Evolutionary conservation across 37 sponge, comb jelly and placozoan genomes (phyloP).

Genomic region (Beroe ovata): DNA sequence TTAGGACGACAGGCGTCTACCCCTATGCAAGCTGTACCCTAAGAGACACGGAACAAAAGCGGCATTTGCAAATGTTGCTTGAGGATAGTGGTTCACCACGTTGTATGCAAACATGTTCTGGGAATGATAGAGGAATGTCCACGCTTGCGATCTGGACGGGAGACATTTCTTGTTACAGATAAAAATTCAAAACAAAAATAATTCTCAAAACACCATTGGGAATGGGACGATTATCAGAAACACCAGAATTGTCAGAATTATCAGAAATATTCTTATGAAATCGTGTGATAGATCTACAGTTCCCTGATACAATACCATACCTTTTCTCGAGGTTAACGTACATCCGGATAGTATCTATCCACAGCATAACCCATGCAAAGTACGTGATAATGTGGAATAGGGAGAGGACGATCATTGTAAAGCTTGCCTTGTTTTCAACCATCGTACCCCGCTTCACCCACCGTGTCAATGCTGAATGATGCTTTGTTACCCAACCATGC

Average conservation of each 20-base stretch:
- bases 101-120: constrained; percentile 21
- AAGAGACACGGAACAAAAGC: constrained; percentile 57
- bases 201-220: too few species aligned
- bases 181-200: too few species aligned
- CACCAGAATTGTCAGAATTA: too few species aligned
- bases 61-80: constrained; percentile 54
- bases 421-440: constrained; percentile 57
- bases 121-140: constrained; percentile 9
- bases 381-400: constrained; percentile 57
- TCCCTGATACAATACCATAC: background rate
- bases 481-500: too few species aligned
- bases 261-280: too few species aligned
- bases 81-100: constrained; percentile 22
- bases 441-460: background rate
- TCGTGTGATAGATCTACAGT: too few species aligned
- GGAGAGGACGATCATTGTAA: constrained; percentile 52
- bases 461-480: too few species aligned
- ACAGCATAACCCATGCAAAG: constrained; percentile 42
- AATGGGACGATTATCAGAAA: too few species aligned
- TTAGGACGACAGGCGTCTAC: too few species aligned
- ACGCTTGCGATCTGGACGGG: too few species aligned
- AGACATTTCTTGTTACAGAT: too few species aligned
- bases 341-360: background rate
- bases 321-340: background rate
- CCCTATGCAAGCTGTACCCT: constrained; percentile 41